Evolutionary conservation across 2,888 invertebrate species (phyloP), one percentile per base, ranked within the genome.

Genomic region (Neuroscelio doddi): DNA sequence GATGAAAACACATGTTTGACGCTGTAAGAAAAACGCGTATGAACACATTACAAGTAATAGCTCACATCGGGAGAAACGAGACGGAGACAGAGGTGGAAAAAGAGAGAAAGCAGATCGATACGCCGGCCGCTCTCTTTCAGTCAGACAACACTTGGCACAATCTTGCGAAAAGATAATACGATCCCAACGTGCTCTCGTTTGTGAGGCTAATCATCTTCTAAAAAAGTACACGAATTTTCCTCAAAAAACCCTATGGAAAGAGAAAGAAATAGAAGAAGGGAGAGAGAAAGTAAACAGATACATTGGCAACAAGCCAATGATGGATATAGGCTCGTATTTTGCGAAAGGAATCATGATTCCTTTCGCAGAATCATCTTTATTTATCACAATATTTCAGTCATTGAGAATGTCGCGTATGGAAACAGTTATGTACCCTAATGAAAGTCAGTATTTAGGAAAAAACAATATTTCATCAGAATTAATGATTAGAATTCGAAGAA

Each of bases 61-160:
- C 26, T 41, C 1, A 3, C 38, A 46, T 47, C 42, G 26, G 14
- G 51, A 57, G 63, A 52, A 63, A 63, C 47, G 34, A 57, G 49
- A 53, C 41, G 42, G 39, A 57, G 57, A 62, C 14, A 36, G 45
- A 14, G 29, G 41, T 26, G 44, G 34, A 27, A 21, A 36, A 59
- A 50, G 51, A 59, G 52, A 58, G 61, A 66, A 41, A 10, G 45
- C 53, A 53, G 66, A 66, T 66, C 66, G 58, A 66, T 66, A 66
- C 56, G 66, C 66, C 66, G 66, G 66, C 62, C 65, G 61, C 65
- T 66, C 65, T 61, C 65, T 57, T 66, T 57, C 30, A 41, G 34
- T 16, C 30, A 42, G 51, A 55, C 55, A 63, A 63, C 21, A 26
- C 47, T 29, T 30, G 24, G 32, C 12, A 32, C 32, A 41, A 21